Conservation (phyloP, 2,888 invertebrate genomes). For the Elegia similella region DNA sequence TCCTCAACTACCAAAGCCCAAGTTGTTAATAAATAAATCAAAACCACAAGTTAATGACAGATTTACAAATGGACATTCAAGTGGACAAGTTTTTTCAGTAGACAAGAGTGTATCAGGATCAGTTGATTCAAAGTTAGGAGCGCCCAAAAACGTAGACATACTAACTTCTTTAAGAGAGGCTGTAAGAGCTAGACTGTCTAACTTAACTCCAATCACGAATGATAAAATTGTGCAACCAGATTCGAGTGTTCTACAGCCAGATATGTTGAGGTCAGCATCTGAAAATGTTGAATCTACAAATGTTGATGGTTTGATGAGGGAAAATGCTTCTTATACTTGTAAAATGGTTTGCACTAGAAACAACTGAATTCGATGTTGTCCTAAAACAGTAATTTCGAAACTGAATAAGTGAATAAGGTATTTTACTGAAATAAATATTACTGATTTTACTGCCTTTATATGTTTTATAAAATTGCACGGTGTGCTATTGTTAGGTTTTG, state of each 20-base stretch:
- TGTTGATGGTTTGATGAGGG: conserved; percentile 39
- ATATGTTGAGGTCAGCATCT: conserved; percentile 47
- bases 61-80: not conserved
- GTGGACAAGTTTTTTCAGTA: too few species aligned
- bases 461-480: too few species aligned
- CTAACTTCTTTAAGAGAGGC: conserved; percentile 45
- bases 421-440: too few species aligned
- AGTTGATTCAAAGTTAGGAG: conserved; percentile 3
- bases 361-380: conserved; percentile 11
- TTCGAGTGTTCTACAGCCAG: conserved; percentile 16
- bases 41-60: not conserved
- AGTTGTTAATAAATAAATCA: not conserved
- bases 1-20: not conserved
- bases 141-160: conserved; percentile 38
- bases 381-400: too few species aligned
- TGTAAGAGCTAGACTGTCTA: conserved; percentile 35
- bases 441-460: too few species aligned
- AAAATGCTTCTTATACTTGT: conserved; percentile 64
- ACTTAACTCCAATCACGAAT: conserved; percentile 20
- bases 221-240: conserved; percentile 1
- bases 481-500: too few species aligned
- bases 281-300: conserved; percentile 32
- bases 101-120: not conserved
- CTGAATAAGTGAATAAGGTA: too few species aligned
- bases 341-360: conserved; percentile 60